These are phyloP conservation scores for Hoplostethus mediterraneus DNA, from an alignment of 2,797 vertebrate species.

Conservation along the genomic window DNA sequence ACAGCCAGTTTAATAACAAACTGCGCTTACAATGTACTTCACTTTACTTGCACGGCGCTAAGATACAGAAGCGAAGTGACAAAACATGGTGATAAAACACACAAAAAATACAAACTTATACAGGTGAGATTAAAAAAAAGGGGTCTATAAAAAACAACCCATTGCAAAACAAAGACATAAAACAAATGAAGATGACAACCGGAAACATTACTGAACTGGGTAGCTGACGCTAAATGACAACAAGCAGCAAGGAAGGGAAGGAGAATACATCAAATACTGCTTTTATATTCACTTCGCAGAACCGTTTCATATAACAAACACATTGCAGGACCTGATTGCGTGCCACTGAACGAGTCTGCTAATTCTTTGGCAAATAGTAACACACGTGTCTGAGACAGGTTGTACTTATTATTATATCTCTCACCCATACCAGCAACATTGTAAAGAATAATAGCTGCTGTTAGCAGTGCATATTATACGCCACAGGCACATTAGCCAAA, in stretches of 20 bases:
- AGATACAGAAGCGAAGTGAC: not conserved
- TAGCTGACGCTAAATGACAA: conserved; percentile 11
- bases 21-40: not conserved
- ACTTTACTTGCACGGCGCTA: not conserved
- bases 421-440: conserved; percentile 3
- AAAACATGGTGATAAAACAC: not conserved
- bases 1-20: conserved; percentile 1
- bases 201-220: conserved; percentile 15
- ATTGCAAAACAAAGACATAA: conserved; percentile 14
- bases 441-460: conserved; percentile 1
- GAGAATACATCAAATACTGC: not conserved
- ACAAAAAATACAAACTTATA: not conserved
- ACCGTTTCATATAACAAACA: conserved; percentile 16
- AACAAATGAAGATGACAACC: conserved; percentile 36
- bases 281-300: conserved; percentile 5
- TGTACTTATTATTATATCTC: not conserved
- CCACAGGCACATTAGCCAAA: conserved; percentile 38
- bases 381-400: conserved; percentile 13
- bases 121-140: conserved; percentile 1
- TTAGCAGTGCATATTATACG: conserved; percentile 31
- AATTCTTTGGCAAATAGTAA: conserved; percentile 27
- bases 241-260: conserved; percentile 14
- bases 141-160: conserved; percentile 2
- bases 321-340: conserved; percentile 1
- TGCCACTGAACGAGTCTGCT: conserved; percentile 18